Conservation (phyloP, 2,113 vertebrate genomes). For the Shinisaurus crocodilurus region DNA sequence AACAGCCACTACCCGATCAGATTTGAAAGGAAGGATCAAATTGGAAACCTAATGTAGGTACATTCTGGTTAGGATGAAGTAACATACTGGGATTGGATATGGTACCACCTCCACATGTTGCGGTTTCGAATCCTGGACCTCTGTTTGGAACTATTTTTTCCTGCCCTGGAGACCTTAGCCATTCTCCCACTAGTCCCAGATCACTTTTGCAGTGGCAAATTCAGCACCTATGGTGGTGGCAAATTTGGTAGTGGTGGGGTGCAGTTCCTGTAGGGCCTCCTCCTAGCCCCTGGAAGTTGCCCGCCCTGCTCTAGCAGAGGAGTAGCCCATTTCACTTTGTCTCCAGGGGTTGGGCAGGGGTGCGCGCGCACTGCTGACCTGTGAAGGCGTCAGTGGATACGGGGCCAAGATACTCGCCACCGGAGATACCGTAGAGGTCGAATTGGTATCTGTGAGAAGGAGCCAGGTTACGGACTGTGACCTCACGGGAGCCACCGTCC, state of each 20-base stretch:
- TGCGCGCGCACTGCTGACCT: constrained; percentile 34
- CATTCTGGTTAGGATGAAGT: too few species aligned
- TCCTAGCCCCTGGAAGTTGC: too few species aligned
- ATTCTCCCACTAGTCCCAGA: neutral
- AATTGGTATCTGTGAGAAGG: constrained; percentile 69
- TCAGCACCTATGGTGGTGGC: too few species aligned
- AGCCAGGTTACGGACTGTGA: constrained; percentile 47
- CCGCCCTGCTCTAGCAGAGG: too few species aligned
- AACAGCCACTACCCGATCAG: too few species aligned
- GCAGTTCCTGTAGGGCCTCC: too few species aligned
- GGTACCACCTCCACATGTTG: neutral
- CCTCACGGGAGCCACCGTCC: neutral
- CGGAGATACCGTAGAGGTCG: constrained; percentile 63
- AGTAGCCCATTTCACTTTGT: too few species aligned
- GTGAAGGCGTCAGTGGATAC: constrained; percentile 63
- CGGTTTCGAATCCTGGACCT: neutral
- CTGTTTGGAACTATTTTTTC: neutral
- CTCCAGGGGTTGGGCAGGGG: neutral
- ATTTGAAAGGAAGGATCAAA: too few species aligned
- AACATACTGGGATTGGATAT: neutral
- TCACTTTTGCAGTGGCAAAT: too few species aligned
- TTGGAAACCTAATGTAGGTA: too few species aligned
- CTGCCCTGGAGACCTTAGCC: neutral
- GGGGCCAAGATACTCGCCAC: constrained; percentile 46
- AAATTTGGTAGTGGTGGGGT: too few species aligned